Evolutionary conservation across 2,797 vertebrate genomes (phyloP), one percentile per base, ranked within the genome.

Genomic region (Enteromius trimaculatus): DNA sequence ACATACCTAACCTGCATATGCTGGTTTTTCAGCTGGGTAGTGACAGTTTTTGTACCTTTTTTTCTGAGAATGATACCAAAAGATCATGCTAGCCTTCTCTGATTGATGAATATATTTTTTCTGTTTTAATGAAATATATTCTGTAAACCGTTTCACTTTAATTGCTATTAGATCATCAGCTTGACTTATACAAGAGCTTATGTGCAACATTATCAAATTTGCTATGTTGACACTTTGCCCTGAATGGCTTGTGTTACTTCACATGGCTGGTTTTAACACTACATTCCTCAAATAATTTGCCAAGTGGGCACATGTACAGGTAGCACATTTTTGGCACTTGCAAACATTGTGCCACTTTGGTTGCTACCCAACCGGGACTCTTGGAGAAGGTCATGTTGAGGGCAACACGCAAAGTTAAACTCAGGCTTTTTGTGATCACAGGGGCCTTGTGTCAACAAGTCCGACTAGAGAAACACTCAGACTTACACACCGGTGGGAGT

Each of bases 361-460:
- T 68, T 68, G 49, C 51, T 62, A 14, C 21, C 51, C 74, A 81
- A 9, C 62, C 19, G 29, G 60, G 79, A 83, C 37, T 85, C 75
- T 78, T 79, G 83, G 16, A 78, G 49, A 58, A 77, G 87, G 74
- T 88, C 80, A 83, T 74, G 34, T 10, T 72, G 4, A 83, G 87
- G 81, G 53, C 62, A 85, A 26, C 42, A 65, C 21, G 23, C 51
- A 62, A 74, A 75, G 76, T 16, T 68, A 53, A 75, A 71, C 49
- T 76, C 5, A 17, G 39, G 21, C 58, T 76, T 79, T 86, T 82
- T 80, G 84, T 77, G 51, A 87, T 80, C 42, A 26, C 76, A 39
- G 60, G 64, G 76, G 39, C 58, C 80, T 84, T 87, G 58, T 85
- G 86, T 86, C 79, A 87, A 88, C 87, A 90, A 74, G 70, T 84